Evolutionary conservation across 1,140 invertebrate genomes (phyloP), one percentile per base, ranked within the genome.

Genomic region (Cyclargus thomasi): DNA sequence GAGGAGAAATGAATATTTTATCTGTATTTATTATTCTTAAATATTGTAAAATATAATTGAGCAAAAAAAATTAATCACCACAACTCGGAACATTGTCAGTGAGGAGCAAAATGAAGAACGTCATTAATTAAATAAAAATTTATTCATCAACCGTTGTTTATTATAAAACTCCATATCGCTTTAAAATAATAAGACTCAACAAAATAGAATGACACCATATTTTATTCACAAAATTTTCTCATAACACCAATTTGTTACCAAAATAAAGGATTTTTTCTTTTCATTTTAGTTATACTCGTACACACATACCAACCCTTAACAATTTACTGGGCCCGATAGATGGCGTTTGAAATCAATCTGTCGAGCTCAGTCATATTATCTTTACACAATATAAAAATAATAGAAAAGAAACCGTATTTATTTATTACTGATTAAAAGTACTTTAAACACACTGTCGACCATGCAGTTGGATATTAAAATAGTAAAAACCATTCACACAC

Each of bases 191-290:
- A 69, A 79, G 75, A 75, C 71, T 82, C 80, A 59, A 59, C 55
- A 7, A 21, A 20, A 59, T 57, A 83, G 83, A 89, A 88, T 88
- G 83, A 88, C 85, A 90, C 83, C 82, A 85, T 85, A 87, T 84
- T 90, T 90, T 88, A 90, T 90, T 90, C 86, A 90, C 87, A 88
- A 83, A 83, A 78, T 84, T 86, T 80, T 84, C 0, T 86, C 79
- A 87, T 88, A 90, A 90, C 85, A 88, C 85, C 87, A 88, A 88
- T 86, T 83, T 84, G 81, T 88, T 88, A 90, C 83, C 86, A 90
- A 90, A 88, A 90, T 90, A 90, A 89, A 87, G 79, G 81, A 87
- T 87, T 87, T 83, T 87, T 85, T 81, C 74, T 86, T 80, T 70
- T 86, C 83, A 84, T 82, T 78, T 87, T 85, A 88, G 82, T 86